phyloP scores from a whole-genome alignment of 2,888 invertebrate species.

The Ellobium chinense region DNA sequence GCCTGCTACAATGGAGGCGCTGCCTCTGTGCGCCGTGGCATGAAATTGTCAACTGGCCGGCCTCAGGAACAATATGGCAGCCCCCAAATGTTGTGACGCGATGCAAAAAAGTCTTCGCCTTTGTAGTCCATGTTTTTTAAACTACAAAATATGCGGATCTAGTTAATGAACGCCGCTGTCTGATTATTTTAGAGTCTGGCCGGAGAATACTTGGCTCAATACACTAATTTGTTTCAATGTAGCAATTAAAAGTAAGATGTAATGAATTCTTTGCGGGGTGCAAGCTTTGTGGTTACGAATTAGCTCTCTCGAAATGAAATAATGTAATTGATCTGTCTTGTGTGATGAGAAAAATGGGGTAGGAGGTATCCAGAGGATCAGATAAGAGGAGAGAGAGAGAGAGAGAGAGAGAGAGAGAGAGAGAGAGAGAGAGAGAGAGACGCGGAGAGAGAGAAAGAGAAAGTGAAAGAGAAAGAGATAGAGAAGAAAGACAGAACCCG shows the following conservation, averaged over 20 bases:
- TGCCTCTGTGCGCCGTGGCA: background rate
- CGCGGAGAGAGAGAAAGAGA: constrained; percentile 12
- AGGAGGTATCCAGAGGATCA: background rate
- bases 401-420: background rate
- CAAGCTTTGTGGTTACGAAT: background rate
- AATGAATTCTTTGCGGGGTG: background rate
- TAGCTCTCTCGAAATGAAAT: background rate
- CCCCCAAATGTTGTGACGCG: background rate
- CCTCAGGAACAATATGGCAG: constrained; percentile 21
- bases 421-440: constrained; percentile 23
- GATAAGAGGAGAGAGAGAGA: background rate
- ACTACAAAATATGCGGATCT: background rate
- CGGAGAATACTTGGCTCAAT: background rate
- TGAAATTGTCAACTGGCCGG: constrained; percentile 11
- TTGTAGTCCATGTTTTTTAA: background rate
- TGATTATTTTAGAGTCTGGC: background rate
- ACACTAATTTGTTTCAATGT: background rate
- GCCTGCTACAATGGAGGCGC: background rate
- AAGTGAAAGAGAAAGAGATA: background rate
- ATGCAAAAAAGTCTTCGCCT: background rate
- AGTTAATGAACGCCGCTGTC: background rate
- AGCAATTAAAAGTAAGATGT: background rate
- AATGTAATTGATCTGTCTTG: background rate
- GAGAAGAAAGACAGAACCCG: background rate
- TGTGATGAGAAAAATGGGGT: background rate